Evolutionary conservation across 2,888 invertebrate genomes (phyloP).

Genomic region (Apoda limacodes): DNA sequence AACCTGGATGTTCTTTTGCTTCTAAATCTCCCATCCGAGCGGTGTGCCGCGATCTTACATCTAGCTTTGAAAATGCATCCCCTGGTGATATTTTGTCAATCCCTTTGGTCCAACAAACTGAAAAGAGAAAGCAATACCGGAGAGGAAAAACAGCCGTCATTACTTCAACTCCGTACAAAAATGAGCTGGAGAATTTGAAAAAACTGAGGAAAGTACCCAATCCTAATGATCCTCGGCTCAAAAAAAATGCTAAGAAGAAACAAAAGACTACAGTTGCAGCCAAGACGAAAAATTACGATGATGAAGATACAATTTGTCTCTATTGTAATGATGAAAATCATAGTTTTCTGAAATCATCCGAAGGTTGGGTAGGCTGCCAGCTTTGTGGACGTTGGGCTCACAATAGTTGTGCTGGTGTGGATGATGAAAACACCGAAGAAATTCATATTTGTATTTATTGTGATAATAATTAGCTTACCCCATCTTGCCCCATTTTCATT

Average conservation of each 20-base stretch:
- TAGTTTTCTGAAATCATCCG: conserved; percentile 17
- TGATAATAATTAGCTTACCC: conserved; percentile 13
- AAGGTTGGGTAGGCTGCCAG: conserved; percentile 19
- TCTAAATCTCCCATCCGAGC: no score
- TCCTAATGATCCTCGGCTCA: no score
- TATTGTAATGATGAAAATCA: conserved; percentile 12
- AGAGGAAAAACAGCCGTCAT: conserved; percentile 23
- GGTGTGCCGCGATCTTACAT: no score
- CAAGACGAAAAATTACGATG: conserved; percentile 3
- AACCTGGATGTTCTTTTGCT: no score
- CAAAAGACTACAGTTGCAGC: conserved; percentile 8
- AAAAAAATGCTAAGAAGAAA: conserved; percentile 17
- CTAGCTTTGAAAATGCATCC: conserved; percentile 15
- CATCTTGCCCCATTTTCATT: conserved; percentile 13
- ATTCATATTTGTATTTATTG: conserved; percentile 18
- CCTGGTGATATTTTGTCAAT: conserved; percentile 19
- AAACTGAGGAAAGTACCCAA: conserved; percentile 14
- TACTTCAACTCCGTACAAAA: no score
- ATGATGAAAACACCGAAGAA: conserved; percentile 21
- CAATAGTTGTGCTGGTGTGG: conserved; percentile 21
- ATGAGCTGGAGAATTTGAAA: conserved; percentile 18
- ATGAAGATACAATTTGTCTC: conserved; percentile 13
- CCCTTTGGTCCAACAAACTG: conserved; percentile 14
- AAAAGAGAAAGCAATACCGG: conserved; percentile 18
- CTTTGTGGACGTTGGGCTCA: no score